Evolutionary conservation across 1,140 invertebrate genomes (phyloP).

Genomic region (Pseudoatta argentina): DNA sequence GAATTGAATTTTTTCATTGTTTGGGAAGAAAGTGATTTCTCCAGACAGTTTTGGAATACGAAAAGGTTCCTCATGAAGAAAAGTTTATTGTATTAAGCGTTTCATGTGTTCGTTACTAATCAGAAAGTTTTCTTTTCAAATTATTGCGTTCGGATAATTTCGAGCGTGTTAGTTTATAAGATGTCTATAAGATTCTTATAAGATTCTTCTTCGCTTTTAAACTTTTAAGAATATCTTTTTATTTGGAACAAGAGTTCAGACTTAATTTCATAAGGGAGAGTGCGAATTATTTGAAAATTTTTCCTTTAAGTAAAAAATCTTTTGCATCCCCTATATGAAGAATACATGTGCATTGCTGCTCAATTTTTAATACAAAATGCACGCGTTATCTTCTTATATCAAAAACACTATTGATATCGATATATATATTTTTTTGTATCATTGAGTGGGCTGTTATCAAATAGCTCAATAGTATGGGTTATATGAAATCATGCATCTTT

Average conservation of each 20-base stretch:
- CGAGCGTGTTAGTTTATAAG: constrained; percentile 23
- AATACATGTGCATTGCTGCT: not conserved
- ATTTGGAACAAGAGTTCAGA: constrained; percentile 27
- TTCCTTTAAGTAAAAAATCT: not conserved
- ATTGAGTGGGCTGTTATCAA: not conserved
- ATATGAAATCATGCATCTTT: not conserved
- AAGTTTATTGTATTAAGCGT: constrained; percentile 6
- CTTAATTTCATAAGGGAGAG: not conserved
- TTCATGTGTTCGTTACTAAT: not conserved
- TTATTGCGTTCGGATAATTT: not conserved
- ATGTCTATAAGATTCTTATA: not conserved
- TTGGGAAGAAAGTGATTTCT: not conserved
- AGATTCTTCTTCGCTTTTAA: not conserved
- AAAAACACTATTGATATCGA: not conserved
- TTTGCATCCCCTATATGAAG: not conserved
- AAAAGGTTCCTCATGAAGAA: constrained; percentile 26
- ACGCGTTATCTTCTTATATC: not conserved
- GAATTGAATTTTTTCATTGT: constrained; percentile 23
- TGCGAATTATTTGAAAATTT: not conserved
- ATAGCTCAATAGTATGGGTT: not conserved
- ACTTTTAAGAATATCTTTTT: constrained; percentile 23
- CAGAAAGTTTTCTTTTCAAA: not conserved
- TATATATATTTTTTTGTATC: too few relatives aligned
- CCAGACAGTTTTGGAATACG: not conserved
- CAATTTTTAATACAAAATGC: constrained; percentile 5